A percentile compares a stretch with the other conserved stretches of the same genome.
Evolutionary conservation across 2,888 invertebrate species (phyloP).

Genomic region (Andrena hattorfiana): DNA sequence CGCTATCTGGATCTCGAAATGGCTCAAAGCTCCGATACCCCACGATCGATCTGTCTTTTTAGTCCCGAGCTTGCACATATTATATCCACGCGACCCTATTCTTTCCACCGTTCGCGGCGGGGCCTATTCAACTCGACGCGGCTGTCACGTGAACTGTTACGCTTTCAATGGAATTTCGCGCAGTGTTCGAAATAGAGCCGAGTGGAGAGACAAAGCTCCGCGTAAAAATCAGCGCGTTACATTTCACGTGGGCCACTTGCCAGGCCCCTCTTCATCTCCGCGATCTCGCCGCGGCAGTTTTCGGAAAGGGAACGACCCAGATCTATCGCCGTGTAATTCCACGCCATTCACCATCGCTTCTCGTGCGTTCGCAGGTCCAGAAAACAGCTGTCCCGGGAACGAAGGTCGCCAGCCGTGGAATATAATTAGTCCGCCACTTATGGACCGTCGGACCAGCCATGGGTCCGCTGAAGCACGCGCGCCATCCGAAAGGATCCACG

Average conservation of each 20-base stretch:
- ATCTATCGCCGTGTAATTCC: no score
- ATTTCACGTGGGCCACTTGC: no score
- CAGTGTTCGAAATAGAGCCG: no score
- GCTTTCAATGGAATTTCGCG: not conserved
- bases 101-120: not conserved
- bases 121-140: not conserved
- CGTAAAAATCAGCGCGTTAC: no score
- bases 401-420: slow-evolving; percentile 66
- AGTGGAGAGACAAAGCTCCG: no score
- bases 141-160: no score
- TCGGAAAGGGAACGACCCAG: no score
- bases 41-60: slow-evolving; percentile 34
- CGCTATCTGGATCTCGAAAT: slow-evolving; percentile 38
- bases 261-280: not conserved
- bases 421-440: slow-evolving; percentile 70
- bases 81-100: slow-evolving; percentile 2
- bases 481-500: slow-evolving; percentile 26
- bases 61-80: slow-evolving; percentile 1
- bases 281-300: not conserved
- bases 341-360: slow-evolving; percentile 30
- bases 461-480: slow-evolving; percentile 36
- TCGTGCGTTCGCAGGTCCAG: slow-evolving; percentile 55
- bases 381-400: slow-evolving; percentile 63
- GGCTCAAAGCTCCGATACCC: slow-evolving; percentile 22
- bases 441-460: slow-evolving; percentile 40